Base-by-base conservation (phyloP, 2,797 vertebrate genomes). In the Clarias fuscus region DNA sequence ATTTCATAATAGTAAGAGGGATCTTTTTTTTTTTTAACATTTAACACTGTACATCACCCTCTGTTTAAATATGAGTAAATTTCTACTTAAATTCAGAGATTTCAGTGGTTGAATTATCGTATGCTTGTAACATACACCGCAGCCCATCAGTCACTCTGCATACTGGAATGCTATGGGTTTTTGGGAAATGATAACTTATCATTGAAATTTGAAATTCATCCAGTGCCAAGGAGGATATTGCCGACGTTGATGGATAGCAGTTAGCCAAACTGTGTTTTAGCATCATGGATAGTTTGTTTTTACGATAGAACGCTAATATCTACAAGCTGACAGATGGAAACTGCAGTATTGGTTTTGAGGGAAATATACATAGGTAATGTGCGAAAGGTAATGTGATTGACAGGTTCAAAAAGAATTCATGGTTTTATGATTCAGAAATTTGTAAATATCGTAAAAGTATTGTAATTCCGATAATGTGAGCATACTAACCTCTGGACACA, bases 31-130 rank as follows among this genome's bases (percentile, higher is more conserved):
- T 61, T 62, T 24, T 24, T 24, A 61, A 72, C 77, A 79, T 87
- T 87, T 18, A 84, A 71, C 62, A 68, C 85, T 88, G 88, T 84
- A 82, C 78, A 88, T 76, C 15, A 61, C 75, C 56, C 86, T 88
- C 76, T 59, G 27, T 40, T 64, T 86, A 88, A 78, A 90, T 85
- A 88, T 76, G 73, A 76, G 85, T 88, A n/a, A 72, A 33, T 33
- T 33, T 86, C 65, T 77, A 61, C 70, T 70, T 48, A 33, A 56
- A 27, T 56, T 17, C 14, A 79, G 62, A 79, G 62, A 77, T 70
- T 86, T 82, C 58, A 83, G n/a, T 48, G 40, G 30, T 22, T 67
- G 22, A 75, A 67, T 83, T 68, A 67, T 76, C 58, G 37, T 62
- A 62, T 37, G 40, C 53, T 37, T 53, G 24, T 61, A 56, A 59